These are phyloP conservation scores for Ptychadena robeensis DNA, from an alignment of 2,797 vertebrate genomes.

Conservation along the genomic window DNA sequence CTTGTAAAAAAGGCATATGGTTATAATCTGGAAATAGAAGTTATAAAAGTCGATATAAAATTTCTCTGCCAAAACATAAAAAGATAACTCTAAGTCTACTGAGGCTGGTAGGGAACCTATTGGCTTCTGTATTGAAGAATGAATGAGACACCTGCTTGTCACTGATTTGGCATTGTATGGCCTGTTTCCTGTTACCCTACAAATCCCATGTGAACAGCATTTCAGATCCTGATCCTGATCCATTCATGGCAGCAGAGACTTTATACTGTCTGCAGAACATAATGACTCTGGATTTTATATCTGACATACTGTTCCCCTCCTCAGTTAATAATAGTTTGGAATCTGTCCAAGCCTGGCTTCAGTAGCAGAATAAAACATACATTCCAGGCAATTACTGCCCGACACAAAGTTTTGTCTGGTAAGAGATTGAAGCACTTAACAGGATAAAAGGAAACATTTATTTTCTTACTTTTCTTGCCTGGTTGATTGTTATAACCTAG, in stretches of 20 bases:
- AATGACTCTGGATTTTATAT: conserved; percentile 16
- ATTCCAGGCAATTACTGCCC: neutral
- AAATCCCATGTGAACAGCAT: conserved; percentile 1
- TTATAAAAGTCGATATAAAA: neutral
- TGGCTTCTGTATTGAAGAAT: neutral
- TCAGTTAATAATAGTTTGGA: conserved; percentile 21
- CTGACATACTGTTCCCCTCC: conserved; percentile 21
- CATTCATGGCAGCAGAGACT: neutral
- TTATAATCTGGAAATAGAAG: neutral
- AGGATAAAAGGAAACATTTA: neutral
- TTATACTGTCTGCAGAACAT: conserved; percentile 27
- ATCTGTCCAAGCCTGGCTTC: neutral
- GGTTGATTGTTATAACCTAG: too few species aligned
- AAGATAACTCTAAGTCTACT: neutral
- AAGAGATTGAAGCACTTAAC: neutral
- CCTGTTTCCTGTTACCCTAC: neutral
- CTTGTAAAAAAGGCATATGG: neutral
- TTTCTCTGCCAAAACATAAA: neutral
- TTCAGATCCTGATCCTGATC: neutral
- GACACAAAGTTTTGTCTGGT: neutral
- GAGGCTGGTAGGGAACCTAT: neutral
- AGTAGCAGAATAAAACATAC: neutral
- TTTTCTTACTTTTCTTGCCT: too few species aligned
- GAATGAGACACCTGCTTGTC: neutral
- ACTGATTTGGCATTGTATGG: neutral